phyloP scores from a whole-genome alignment of 2,888 invertebrate genomes.

The Polietes domitor region DNA sequence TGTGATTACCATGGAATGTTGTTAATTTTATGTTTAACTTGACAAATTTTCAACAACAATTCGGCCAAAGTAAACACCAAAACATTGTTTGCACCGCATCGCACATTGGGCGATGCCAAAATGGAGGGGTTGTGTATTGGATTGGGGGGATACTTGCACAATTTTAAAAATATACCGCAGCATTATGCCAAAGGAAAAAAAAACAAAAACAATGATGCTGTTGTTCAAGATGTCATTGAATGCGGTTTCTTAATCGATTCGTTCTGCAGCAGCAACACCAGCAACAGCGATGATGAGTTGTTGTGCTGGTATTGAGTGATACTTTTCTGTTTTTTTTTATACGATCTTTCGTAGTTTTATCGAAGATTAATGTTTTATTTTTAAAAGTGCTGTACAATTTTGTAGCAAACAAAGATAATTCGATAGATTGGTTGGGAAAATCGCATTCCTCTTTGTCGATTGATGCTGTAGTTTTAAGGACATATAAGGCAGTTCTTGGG shows the following conservation, averaged over 20 bases:
- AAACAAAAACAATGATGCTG: not conserved
- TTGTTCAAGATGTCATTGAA: not conserved
- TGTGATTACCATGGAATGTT: conserved; percentile 39
- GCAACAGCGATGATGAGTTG: not conserved
- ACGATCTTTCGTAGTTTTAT: no score
- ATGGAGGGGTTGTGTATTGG: not conserved
- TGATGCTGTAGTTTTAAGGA: no score
- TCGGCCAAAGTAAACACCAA: conserved; percentile 13
- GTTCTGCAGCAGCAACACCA: no score
- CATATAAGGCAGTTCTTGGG: no score
- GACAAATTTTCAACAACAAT: conserved; percentile 36
- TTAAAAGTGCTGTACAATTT: no score
- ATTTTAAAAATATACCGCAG: conserved; percentile 28
- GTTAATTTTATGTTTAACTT: conserved; percentile 48
- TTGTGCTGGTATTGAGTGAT: not conserved
- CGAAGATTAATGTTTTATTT: no score
- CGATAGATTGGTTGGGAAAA: no score
- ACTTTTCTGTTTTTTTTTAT: not conserved
- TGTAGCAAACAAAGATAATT: no score
- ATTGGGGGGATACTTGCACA: not conserved
- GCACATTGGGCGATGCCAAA: not conserved
- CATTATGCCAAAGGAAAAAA: no score
- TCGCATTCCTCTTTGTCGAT: no score
- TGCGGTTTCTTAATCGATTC: not conserved
- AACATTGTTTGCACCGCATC: not conserved